Conservation (phyloP, 2,888 invertebrate species). For the Cybosia mesomella region DNA sequence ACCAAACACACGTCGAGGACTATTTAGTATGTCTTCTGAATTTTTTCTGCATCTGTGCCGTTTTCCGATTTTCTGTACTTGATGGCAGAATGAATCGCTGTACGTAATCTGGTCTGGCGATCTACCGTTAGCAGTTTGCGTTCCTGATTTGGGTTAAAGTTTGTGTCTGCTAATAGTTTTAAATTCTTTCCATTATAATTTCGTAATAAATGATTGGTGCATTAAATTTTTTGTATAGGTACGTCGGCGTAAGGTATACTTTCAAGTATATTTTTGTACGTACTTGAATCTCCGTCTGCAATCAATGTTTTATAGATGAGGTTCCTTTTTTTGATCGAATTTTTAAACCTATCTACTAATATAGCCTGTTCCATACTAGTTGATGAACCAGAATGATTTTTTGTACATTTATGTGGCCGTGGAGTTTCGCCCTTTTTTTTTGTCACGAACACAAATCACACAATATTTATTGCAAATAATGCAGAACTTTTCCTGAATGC, state of each 20-base stretch:
- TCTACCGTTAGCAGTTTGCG: slow-evolving; percentile 26
- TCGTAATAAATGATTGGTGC: slow-evolving; percentile 3
- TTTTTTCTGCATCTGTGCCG: slow-evolving; percentile 12
- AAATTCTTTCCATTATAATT: slow-evolving; percentile 15
- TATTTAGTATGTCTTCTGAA: slow-evolving; percentile 23
- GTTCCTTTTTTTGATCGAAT: neutral
- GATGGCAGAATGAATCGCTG: slow-evolving; percentile 26
- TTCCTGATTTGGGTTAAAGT: neutral
- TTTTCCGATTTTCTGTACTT: slow-evolving; percentile 14
- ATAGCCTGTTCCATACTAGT: slow-evolving; percentile 12
- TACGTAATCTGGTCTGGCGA: slow-evolving; percentile 28
- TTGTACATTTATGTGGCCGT: slow-evolving; percentile 2
- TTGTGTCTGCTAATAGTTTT: neutral
- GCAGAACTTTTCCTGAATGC: neutral
- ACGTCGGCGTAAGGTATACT: slow-evolving; percentile 10
- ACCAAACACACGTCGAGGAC: slow-evolving; percentile 15
- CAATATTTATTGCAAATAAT: slow-evolving; percentile 7
- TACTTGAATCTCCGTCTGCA: too few relatives aligned
- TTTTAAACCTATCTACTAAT: slow-evolving; percentile 7
- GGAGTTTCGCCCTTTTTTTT: neutral
- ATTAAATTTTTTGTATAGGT: slow-evolving; percentile 14
- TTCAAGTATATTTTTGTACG: slow-evolving; percentile 11
- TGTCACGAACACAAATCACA: neutral
- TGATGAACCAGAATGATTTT: slow-evolving; percentile 12
- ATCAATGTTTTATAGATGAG: slow-evolving; percentile 12